phyloP scores from a whole-genome alignment of 2,888 invertebrate genomes.

The Drosophila mulleri region DNA sequence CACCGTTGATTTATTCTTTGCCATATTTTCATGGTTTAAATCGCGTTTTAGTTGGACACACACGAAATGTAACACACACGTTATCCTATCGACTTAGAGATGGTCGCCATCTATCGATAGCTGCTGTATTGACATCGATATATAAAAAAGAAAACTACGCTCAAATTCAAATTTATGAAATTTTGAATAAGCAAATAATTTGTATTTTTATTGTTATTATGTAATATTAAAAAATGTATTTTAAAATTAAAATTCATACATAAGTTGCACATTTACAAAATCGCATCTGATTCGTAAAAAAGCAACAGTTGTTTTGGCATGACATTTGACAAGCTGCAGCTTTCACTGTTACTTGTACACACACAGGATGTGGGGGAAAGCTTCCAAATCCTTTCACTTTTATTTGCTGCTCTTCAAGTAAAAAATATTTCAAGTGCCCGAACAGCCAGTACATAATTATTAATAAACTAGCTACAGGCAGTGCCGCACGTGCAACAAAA shows the following conservation, averaged over 20 bases:
- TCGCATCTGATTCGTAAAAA: constrained; percentile 2
- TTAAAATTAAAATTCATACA: not conserved
- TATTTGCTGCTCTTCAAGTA: constrained; percentile 36
- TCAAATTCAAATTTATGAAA: not conserved
- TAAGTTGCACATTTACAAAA: not conserved
- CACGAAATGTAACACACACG: constrained; percentile 34
- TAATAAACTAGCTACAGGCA: constrained; percentile 26
- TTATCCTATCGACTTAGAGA: constrained; percentile 32
- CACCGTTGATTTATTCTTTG: constrained; percentile 87
- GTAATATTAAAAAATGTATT: not conserved
- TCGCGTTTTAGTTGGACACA: constrained; percentile 13
- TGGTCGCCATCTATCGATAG: constrained; percentile 27
- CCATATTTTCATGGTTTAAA: constrained; percentile 79
- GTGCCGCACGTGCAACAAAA: constrained; percentile 25
- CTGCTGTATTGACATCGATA: constrained; percentile 20
- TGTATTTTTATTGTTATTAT: not conserved
- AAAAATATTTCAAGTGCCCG: constrained; percentile 42
- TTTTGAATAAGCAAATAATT: not conserved
- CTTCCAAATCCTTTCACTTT: constrained; percentile 52
- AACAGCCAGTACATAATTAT: constrained; percentile 27
- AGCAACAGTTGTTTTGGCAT: constrained; percentile 62
- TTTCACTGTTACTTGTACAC: constrained; percentile 51
- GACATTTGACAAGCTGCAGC: constrained; percentile 46
- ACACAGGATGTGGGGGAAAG: constrained; percentile 51
- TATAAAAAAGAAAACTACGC: not conserved